Evolutionary conservation across 92 coral and sea anemone genomes (phyloP).

Genomic region (Heliopora coerulea): DNA sequence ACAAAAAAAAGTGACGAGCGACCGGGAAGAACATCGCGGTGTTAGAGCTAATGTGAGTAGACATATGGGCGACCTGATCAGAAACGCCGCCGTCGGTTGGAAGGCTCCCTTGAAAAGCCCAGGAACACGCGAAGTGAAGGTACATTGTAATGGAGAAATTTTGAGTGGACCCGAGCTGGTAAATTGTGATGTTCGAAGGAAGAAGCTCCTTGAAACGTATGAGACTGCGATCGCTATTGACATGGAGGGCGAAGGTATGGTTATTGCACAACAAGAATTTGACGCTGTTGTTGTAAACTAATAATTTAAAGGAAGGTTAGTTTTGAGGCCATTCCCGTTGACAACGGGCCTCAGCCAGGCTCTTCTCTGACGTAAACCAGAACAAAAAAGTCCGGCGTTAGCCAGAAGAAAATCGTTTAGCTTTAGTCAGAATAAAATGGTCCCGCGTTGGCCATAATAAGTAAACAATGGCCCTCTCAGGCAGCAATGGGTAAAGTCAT

Average conservation of each 20-base stretch:
- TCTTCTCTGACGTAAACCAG: no score
- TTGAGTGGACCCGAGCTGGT: conserved; percentile 56
- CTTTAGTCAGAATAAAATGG: no score
- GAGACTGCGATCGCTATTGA: conserved; percentile 50
- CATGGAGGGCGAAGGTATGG: conserved; percentile 57
- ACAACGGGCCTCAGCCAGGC: no score
- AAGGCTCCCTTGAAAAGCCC: conserved; percentile 35
- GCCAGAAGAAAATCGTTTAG: no score
- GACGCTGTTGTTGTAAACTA: no score
- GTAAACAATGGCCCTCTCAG: no score
- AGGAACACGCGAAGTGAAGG: conserved; percentile 5
- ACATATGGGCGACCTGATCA: conserved; percentile 35
- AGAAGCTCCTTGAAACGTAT: conserved; percentile 35
- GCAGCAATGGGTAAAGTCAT: no score
- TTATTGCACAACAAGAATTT: no score
- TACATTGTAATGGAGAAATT: conserved; percentile 40
- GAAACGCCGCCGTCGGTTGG: conserved; percentile 37
- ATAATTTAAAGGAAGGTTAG: no score
- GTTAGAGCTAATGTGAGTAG: conserved; percentile 23
- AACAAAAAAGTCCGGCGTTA: no score
- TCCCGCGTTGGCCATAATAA: no score
- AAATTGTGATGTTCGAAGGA: conserved; percentile 23
- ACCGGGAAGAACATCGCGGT: conserved; percentile 10
- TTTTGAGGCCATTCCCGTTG: no score
- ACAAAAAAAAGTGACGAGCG: conserved; percentile 20